Conservation (phyloP, 2,113 vertebrate species). For the Pyrgilauda ruficollis region DNA sequence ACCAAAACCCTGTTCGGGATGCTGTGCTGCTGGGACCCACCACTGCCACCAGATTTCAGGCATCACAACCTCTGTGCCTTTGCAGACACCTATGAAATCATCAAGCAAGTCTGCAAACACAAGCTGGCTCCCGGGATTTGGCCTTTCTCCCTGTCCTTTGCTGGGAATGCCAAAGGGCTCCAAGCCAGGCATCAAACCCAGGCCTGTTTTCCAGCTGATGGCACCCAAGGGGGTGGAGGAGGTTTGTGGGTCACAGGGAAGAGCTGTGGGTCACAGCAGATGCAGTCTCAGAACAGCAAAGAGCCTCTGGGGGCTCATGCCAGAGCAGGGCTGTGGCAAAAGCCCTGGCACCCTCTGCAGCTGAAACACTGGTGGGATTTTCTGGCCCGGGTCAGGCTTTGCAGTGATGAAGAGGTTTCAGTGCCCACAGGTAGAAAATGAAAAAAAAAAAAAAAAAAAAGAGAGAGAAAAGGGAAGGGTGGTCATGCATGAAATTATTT, state of each 20-base stretch:
- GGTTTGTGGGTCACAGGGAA: not conserved
- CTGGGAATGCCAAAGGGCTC: not conserved
- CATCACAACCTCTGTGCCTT: not conserved
- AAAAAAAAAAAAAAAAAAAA: not conserved
- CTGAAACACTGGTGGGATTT: not conserved
- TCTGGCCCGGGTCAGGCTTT: slow-evolving; percentile 43
- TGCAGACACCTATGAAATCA: not conserved
- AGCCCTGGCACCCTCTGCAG: not conserved
- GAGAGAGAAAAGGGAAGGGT: slow-evolving; percentile 3
- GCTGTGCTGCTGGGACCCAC: not conserved
- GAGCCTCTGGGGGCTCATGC: not conserved
- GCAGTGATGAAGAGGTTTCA: slow-evolving; percentile 63
- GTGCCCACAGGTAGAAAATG: slow-evolving; percentile 46
- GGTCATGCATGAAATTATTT: slow-evolving; percentile 80
- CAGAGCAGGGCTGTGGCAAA: not conserved
- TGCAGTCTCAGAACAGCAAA: not conserved
- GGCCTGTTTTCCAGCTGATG: not conserved
- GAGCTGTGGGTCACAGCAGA: not conserved
- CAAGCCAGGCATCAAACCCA: accelerated
- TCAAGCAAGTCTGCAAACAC: not conserved
- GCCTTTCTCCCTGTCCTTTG: not conserved
- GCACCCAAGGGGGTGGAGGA: not conserved
- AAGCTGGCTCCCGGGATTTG: not conserved
- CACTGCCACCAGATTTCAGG: not conserved
- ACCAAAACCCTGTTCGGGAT: not conserved